Conservation (phyloP, 2,113 vertebrate genomes). For the Chionomys nivalis region DNA sequence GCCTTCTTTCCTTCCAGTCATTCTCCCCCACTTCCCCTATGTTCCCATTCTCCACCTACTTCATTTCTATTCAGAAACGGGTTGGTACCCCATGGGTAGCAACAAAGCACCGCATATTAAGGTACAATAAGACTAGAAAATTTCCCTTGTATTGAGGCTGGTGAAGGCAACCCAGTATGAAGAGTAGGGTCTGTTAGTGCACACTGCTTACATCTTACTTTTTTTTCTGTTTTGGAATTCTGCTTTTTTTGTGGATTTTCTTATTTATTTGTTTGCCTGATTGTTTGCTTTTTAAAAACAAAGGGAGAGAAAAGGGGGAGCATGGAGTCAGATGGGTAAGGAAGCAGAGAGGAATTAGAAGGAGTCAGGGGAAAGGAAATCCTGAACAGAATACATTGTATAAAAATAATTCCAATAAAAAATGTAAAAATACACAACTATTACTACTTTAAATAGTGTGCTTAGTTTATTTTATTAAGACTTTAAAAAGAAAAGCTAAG, state of each 20-base stretch:
- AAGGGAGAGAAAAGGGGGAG: neutral
- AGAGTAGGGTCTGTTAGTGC: neutral
- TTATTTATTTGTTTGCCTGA: neutral
- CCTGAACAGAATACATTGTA: neutral
- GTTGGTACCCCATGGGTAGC: neutral
- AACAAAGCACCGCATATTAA: neutral
- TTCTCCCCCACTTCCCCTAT: neutral
- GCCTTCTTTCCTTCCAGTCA: neutral
- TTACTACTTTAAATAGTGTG: neutral
- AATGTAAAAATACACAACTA: neutral
- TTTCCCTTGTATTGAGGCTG: neutral
- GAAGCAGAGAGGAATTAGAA: neutral
- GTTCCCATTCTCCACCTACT: neutral
- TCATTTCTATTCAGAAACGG: neutral
- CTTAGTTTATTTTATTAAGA: neutral
- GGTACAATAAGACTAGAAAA: neutral
- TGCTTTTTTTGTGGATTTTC: neutral
- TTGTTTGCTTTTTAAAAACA: neutral
- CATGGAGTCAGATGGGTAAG: neutral
- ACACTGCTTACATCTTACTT: neutral
- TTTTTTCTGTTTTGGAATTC: neutral
- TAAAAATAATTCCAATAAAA: neutral
- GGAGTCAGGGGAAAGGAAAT: neutral
- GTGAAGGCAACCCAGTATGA: neutral
- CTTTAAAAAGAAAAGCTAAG: neutral